Conservation (phyloP, 2,113 vertebrate species). For the Narcine bancroftii region DNA sequence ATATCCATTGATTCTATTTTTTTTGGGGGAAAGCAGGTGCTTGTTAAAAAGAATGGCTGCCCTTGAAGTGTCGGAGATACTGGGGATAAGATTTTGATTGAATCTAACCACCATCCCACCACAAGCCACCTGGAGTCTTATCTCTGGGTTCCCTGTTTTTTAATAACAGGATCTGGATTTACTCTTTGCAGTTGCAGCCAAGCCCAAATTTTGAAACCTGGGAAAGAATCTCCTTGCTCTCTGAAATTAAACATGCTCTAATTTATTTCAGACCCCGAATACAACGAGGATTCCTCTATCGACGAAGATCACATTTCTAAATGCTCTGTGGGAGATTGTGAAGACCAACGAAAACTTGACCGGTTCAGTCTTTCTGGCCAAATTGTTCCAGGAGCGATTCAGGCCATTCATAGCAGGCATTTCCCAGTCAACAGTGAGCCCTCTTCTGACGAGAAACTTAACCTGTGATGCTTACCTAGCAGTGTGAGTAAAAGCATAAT, state of each 20-base stretch:
- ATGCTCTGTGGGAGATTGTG: constrained; percentile 16
- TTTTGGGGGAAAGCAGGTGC: background rate
- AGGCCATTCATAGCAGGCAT: constrained; percentile 24
- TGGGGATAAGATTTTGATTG: background rate
- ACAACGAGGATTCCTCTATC: background rate
- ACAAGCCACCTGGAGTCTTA: no score
- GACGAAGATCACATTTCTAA: constrained; percentile 1
- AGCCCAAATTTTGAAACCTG: background rate
- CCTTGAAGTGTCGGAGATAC: no score
- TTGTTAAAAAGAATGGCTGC: background rate
- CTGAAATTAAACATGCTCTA: background rate
- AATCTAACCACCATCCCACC: background rate
- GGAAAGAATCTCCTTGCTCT: background rate
- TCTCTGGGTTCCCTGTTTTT: background rate
- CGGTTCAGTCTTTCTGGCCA: background rate
- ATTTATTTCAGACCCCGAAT: constrained; percentile 1
- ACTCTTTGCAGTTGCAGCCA: background rate
- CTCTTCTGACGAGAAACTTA: background rate
- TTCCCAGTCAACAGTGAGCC: background rate
- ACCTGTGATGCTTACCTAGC: constrained; percentile 24
- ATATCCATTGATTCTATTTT: background rate
- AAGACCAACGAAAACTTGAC: constrained; percentile 25
- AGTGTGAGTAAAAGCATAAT: background rate
- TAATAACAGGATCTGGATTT: background rate
- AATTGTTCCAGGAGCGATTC: constrained; percentile 24